Conservation (phyloP, 1,140 invertebrate species). For the Copidosoma floridanum region DNA sequence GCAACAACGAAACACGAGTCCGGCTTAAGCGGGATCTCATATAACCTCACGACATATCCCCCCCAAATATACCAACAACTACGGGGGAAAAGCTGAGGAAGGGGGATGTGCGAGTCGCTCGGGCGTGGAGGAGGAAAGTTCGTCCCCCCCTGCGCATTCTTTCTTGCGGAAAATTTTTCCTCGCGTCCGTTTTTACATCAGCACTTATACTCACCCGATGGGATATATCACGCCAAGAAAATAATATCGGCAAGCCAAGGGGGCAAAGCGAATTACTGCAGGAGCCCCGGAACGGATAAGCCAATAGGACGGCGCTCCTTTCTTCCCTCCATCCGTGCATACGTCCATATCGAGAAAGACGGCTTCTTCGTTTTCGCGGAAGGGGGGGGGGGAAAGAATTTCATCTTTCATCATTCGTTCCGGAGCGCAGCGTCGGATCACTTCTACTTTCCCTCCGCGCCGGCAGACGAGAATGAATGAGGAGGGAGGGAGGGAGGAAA, state of each 20-base stretch:
- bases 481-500: slow-evolving; percentile 21
- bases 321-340: too few relatives aligned
- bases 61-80: too few relatives aligned
- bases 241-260: slow-evolving; percentile 46
- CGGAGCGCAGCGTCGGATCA: slow-evolving; percentile 30
- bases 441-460: slow-evolving; percentile 19
- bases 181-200: slow-evolving; percentile 6
- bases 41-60: too few relatives aligned
- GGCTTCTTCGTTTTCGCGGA: slow-evolving; percentile 1
- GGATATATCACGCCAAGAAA: slow-evolving; percentile 34
- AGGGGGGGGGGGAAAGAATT: slow-evolving; percentile 37
- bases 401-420: slow-evolving; percentile 36
- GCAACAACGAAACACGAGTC: too few relatives aligned
- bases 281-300: slow-evolving; percentile 46
- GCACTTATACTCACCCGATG: too few relatives aligned
- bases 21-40: too few relatives aligned
- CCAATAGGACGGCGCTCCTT: slow-evolving; percentile 53
- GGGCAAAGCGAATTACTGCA: slow-evolving; percentile 25
- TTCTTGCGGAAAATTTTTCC: slow-evolving; percentile 34
- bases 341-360: too few relatives aligned
- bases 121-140: too few relatives aligned
- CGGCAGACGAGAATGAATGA: too few relatives aligned
- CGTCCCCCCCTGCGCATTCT: too few relatives aligned
- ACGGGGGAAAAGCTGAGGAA: too few relatives aligned
- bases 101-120: too few relatives aligned